phyloP scores from a whole-genome alignment of 1,140 invertebrate species.

The roundworm (Caenorhabditis elegans) region DNA sequence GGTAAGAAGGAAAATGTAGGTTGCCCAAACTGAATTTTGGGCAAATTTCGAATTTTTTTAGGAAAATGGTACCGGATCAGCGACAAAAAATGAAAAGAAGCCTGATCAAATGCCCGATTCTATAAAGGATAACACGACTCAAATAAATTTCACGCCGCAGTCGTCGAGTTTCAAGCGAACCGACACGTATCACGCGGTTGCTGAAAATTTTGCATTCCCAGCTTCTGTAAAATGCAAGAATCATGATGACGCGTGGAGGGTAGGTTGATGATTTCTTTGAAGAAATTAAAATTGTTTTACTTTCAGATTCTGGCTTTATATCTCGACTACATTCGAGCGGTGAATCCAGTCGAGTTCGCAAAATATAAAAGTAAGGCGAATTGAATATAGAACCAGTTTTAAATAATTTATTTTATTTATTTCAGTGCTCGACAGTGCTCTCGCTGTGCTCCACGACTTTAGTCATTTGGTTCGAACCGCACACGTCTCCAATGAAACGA shows the following conservation, averaged over 20 bases:
- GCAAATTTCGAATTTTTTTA: neutral
- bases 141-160: neutral
- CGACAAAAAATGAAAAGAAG: too few species aligned
- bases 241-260: constrained; percentile 15
- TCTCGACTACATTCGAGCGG: neutral
- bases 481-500: neutral
- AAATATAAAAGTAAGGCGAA: neutral
- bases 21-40: neutral
- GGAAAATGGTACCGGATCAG: too few species aligned
- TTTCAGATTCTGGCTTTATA: neutral
- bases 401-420: neutral
- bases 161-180: neutral
- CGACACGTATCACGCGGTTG: neutral
- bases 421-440: neutral
- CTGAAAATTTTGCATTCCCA: neutral
- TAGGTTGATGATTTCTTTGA: neutral
- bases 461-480: neutral
- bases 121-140: too few species aligned
- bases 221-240: neutral
- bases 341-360: neutral
- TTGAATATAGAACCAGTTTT: too few species aligned
- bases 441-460: neutral
- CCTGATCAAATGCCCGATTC: too few species aligned
- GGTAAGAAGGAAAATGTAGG: constrained; percentile 1
- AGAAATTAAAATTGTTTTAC: neutral